phyloP scores from a whole-genome alignment of 2,797 vertebrate genomes.

The Chaetophractus vellerosus region DNA sequence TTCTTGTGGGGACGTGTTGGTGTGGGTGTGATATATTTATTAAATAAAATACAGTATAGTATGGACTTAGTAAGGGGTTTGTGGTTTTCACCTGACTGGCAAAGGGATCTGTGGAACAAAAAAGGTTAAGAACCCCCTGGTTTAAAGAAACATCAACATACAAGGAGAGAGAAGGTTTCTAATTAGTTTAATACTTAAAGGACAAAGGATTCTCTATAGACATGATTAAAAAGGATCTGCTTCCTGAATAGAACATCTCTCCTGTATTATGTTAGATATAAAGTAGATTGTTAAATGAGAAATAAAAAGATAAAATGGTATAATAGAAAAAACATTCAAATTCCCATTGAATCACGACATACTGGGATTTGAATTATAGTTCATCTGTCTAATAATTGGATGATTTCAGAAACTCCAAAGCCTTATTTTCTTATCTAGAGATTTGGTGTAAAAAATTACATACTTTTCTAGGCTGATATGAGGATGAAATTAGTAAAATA shows the following conservation, averaged over 20 bases:
- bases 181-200: background rate
- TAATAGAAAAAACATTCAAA: background rate
- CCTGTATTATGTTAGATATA: background rate
- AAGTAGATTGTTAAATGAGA: background rate
- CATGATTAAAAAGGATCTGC: background rate
- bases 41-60: no score
- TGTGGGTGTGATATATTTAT: no score
- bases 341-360: background rate
- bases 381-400: background rate
- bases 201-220: background rate
- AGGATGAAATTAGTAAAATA: background rate
- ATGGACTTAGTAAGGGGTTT: no score
- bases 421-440: background rate
- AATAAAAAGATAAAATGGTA: background rate
- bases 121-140: no score
- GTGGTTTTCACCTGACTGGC: no score
- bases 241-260: background rate
- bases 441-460: background rate
- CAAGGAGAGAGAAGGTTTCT: background rate
- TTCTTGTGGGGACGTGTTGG: no score
- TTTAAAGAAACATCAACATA: conserved; percentile 23
- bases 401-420: background rate
- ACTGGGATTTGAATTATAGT: background rate
- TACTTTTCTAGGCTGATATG: background rate
- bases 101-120: no score